Conservation (phyloP, 2,888 invertebrate species). For the Eucera pruinosa region DNA sequence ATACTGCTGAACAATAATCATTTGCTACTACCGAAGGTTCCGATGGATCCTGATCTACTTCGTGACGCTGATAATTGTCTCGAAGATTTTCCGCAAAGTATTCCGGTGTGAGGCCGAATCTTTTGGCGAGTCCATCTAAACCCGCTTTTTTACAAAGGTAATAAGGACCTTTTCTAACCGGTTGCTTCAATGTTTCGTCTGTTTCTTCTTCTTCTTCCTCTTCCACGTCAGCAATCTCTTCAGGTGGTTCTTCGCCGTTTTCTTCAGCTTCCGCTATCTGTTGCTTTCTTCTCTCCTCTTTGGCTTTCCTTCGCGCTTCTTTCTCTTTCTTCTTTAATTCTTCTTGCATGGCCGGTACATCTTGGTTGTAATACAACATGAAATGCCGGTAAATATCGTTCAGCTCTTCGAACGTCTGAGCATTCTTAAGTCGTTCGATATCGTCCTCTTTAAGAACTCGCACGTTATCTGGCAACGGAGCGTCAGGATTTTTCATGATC, state of each 20-base stretch:
- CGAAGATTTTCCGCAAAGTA: constrained; percentile 98
- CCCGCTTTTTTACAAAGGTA: constrained; percentile 94
- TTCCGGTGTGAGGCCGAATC: constrained; percentile 96
- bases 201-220: constrained; percentile 84
- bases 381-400: constrained; percentile 97
- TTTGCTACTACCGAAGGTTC: constrained; percentile 93
- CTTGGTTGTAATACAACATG: constrained; percentile 94
- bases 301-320: constrained; percentile 87
- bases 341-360: constrained; percentile 93
- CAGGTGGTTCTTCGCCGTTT: constrained; percentile 87
- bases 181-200: constrained; percentile 91
- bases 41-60: constrained; percentile 96
- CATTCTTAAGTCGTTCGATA: constrained; percentile 90
- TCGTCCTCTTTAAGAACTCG: constrained; percentile 94
- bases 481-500: constrained; percentile 92
- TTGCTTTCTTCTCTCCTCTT: constrained; percentile 83
- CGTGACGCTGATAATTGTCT: constrained; percentile 97
- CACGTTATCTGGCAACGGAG: constrained; percentile 92
- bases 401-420: constrained; percentile 95
- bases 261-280: constrained; percentile 88
- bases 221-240: constrained; percentile 86
- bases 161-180: constrained; percentile 94
- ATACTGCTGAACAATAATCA: constrained; percentile 86
- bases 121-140: constrained; percentile 92
- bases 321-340: constrained; percentile 88